Percentiles rank a stretch among this genome's conserved stretches.
Conservation (phyloP, 2,888 invertebrate genomes). For the Meiosimyza decipiens region DNA sequence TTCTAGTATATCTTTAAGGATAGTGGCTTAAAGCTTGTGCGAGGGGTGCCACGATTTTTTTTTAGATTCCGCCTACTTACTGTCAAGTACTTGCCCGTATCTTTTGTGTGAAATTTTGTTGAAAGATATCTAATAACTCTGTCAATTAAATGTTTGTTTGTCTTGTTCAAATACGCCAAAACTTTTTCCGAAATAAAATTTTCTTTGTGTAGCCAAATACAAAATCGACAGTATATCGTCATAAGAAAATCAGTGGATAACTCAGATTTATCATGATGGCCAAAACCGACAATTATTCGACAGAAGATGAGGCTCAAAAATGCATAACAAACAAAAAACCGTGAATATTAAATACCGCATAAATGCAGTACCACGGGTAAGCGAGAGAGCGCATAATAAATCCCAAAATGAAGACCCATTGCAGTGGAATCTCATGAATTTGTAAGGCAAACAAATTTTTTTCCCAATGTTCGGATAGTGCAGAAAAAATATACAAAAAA, state of each 20-base stretch:
- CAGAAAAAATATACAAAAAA: not conserved
- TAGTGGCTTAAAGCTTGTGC: too few relatives aligned
- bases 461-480: not conserved
- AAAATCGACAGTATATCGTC: not conserved
- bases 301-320: not conserved
- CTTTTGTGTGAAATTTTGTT: too few relatives aligned
- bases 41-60: too few relatives aligned
- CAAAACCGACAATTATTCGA: constrained; percentile 24
- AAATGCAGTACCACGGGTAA: not conserved
- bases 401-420: constrained; percentile 17
- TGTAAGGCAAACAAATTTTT: not conserved
- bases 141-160: too few relatives aligned
- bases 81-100: too few relatives aligned
- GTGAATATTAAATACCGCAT: constrained; percentile 22
- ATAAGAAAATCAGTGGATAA: not conserved
- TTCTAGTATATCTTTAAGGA: too few relatives aligned
- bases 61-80: too few relatives aligned
- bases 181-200: too few relatives aligned
- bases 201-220: too few relatives aligned
- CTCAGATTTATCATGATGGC: not conserved
- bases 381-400: not conserved
- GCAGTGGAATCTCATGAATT: constrained; percentile 10
- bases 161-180: too few relatives aligned
- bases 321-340: not conserved
- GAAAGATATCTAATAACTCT: too few relatives aligned